Evolutionary conservation across 2,113 vertebrate species (phyloP).

Genomic region (Oreochromis aureus): DNA sequence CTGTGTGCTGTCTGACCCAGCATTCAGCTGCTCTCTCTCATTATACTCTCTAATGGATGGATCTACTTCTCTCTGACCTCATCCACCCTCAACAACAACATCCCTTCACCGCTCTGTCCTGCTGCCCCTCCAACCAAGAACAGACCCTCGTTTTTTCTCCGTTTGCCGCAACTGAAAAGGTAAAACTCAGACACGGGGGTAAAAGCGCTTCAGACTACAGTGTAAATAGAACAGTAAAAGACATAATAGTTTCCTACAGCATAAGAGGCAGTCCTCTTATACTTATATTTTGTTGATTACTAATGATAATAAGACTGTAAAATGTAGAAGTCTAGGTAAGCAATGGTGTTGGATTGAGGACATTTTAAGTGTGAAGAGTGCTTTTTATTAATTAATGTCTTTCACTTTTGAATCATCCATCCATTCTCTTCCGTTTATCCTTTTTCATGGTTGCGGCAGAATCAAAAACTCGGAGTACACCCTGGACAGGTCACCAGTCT

Average conservation of each 20-base stretch:
- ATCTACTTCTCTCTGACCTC: slow-evolving; percentile 73
- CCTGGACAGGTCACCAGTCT: neutral
- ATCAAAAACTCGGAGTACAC: neutral
- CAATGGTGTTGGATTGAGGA: neutral
- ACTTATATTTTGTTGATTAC: neutral
- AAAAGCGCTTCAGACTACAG: neutral
- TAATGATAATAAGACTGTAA: neutral
- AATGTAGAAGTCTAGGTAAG: neutral
- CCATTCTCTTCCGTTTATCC: too few species aligned
- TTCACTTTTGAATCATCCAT: neutral
- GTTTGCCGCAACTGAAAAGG: neutral
- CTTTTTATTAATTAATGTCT: neutral
- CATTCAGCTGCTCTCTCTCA: slow-evolving; percentile 72
- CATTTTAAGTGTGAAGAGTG: neutral
- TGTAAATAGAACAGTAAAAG: neutral
- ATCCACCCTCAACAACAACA: slow-evolving; percentile 56
- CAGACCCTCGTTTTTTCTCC: neutral
- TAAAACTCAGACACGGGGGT: neutral
- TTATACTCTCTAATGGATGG: slow-evolving; percentile 68
- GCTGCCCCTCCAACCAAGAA: neutral
- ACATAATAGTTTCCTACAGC: neutral
- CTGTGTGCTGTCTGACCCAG: slow-evolving; percentile 58
- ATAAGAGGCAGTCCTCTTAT: neutral
- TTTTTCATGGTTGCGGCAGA: neutral
- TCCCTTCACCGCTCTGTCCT: slow-evolving; percentile 12